Percentiles rank a stretch among this genome's conserved stretches.
phyloP scores from a whole-genome alignment of 2,888 invertebrate genomes.

The Pterostichus niger region DNA sequence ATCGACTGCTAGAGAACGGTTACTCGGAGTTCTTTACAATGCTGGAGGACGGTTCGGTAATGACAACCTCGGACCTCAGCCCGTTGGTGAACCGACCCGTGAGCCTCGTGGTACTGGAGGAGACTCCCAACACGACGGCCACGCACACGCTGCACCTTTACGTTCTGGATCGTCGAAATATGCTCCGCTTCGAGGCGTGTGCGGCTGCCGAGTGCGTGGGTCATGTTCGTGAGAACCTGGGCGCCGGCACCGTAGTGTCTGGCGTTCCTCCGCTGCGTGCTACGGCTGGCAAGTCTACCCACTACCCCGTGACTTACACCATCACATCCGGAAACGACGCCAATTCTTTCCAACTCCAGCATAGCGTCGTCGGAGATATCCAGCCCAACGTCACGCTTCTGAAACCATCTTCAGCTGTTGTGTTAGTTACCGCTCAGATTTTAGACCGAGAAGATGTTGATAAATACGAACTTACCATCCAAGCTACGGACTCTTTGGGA shows the following conservation, averaged over 20 bases:
- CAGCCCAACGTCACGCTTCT: slow-evolving; percentile 78
- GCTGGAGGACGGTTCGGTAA: slow-evolving; percentile 91
- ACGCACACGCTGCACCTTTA: slow-evolving; percentile 90
- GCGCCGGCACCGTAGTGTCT: slow-evolving; percentile 85
- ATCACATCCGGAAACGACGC: slow-evolving; percentile 89
- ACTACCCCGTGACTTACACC: slow-evolving; percentile 86
- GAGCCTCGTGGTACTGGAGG: slow-evolving; percentile 89
- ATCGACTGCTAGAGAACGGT: slow-evolving; percentile 87
- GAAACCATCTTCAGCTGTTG: slow-evolving; percentile 82
- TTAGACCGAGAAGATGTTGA: slow-evolving; percentile 89
- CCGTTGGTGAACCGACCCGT: slow-evolving; percentile 90
- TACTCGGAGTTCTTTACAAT: slow-evolving; percentile 93
- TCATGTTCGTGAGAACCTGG: slow-evolving; percentile 88
- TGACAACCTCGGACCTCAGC: slow-evolving; percentile 92
- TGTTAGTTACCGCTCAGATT: slow-evolving; percentile 86
- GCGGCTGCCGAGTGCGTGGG: slow-evolving; percentile 83
- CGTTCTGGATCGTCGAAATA: slow-evolving; percentile 89
- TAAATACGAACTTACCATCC: slow-evolving; percentile 86
- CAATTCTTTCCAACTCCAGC: slow-evolving; percentile 86
- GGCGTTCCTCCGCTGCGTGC: slow-evolving; percentile 87
- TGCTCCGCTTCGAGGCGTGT: slow-evolving; percentile 87
- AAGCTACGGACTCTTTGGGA: slow-evolving; percentile 89
- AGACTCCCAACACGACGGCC: slow-evolving; percentile 88
- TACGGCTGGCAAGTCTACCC: slow-evolving; percentile 82
- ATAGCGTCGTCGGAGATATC: slow-evolving; percentile 78